Evolutionary conservation across 2,797 vertebrate species (phyloP), one percentile per base, ranked within the genome.

Genomic region (Scolopax rusticola): DNA sequence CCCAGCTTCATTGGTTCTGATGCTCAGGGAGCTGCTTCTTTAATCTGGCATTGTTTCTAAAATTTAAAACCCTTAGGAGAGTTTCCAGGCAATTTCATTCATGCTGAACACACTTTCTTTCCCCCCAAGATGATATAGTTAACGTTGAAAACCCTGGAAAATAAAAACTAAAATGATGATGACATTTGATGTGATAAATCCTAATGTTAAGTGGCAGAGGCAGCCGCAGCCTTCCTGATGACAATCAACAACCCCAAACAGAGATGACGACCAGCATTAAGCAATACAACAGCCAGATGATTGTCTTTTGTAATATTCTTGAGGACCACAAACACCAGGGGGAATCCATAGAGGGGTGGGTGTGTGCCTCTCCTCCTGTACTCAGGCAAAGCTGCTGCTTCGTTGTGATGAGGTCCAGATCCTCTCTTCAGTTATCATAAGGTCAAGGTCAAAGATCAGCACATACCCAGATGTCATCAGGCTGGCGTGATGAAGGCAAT

Each of bases 141-240:
- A 89, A 56, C 87, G 71, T 67, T 23, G 24, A 94, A 96, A 93
- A 88, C 92, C 80, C 90, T 73, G 9, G 65, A 64, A 92, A 93
- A 96, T 91, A 90, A 83, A 84, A 95, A 10, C 57, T 60, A 86
- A 84, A 88, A 84, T 79, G 87, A 68, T 92, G 61, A 95, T 96
- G 95, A 94, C 77, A 86, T 93, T 69, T 95, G 92, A 96, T 91
- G 89, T 85, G 90, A 84, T 91, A 95, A 97, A 95, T 95, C 85
- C 69, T 95, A 95, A 96, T 73, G 84, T 90, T 94, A 95, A 96
- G 84, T 81, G 90, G 81, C 96, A 97, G 94, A 92, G 88, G 84
- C 90, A 96, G 88, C 78, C 41, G 0, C 75, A 89, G 90, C 64
- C 68, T 90, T 84, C 40, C 87, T 92, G 91, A 95, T 87, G 94